phyloP scores from a whole-genome alignment of 2,113 vertebrate genomes.

The Corynorhinus townsendii region DNA sequence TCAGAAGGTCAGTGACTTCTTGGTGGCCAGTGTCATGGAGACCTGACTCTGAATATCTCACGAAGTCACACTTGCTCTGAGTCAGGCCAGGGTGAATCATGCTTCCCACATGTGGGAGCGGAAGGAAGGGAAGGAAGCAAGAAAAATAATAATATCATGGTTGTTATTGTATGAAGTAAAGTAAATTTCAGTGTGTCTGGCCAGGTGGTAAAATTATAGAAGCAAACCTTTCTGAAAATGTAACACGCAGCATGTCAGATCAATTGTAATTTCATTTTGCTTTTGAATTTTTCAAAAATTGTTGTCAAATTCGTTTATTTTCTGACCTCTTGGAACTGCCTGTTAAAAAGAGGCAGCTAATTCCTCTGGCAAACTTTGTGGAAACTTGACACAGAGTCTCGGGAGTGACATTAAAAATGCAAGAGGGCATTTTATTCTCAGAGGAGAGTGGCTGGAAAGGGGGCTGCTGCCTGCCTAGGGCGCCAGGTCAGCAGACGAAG shows the following conservation, averaged over 20 bases:
- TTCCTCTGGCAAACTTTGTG: constrained; percentile 72
- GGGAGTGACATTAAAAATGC: constrained; percentile 79
- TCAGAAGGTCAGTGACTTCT: neutral
- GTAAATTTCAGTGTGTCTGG: neutral
- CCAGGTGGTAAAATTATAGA: constrained; percentile 1
- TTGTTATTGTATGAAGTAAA: neutral
- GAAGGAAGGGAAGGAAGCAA: constrained; percentile 45
- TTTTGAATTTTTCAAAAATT: neutral
- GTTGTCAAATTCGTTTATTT: neutral
- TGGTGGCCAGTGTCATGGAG: neutral
- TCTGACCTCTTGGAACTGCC: constrained; percentile 19
- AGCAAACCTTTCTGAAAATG: neutral
- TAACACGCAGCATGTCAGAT: neutral
- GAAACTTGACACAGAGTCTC: constrained; percentile 76
- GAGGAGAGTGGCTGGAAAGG: neutral
- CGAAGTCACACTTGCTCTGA: neutral
- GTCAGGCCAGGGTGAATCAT: neutral
- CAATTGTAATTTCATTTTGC: neutral
- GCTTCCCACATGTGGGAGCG: neutral
- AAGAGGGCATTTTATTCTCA: constrained; percentile 69
- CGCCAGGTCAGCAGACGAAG: constrained; percentile 33
- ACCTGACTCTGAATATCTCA: neutral
- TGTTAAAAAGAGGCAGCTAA: constrained; percentile 54
- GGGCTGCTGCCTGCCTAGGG: neutral
- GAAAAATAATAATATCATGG: constrained; percentile 10